phyloP scores from a whole-genome alignment of 2,797 vertebrate genomes.

The Melanotaenia pygmaea region DNA sequence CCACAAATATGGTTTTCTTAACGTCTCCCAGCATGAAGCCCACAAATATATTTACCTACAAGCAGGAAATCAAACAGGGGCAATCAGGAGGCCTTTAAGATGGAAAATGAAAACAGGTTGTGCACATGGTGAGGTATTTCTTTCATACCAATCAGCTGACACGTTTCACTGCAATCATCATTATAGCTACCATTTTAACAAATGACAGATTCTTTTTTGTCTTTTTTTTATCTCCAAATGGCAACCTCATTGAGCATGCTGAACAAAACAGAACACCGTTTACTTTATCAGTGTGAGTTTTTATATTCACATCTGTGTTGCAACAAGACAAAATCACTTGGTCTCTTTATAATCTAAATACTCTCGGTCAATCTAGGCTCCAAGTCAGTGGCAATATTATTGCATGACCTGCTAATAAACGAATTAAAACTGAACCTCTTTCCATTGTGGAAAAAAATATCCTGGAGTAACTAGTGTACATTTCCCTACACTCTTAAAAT shows the following conservation, averaged over 20 bases:
- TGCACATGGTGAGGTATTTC: background rate
- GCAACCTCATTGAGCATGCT: background rate
- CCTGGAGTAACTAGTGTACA: no score
- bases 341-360: background rate
- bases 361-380: background rate
- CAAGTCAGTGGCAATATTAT: background rate
- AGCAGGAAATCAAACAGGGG: slow-evolving; percentile 12
- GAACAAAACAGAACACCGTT: background rate
- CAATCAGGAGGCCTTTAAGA: slow-evolving; percentile 30
- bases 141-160: slow-evolving; percentile 21
- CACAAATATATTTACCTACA: slow-evolving; percentile 23
- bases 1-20: slow-evolving; percentile 21
- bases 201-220: background rate
- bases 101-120: slow-evolving; percentile 5
- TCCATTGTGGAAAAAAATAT: no score
- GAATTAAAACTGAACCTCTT: no score
- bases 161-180: slow-evolving; percentile 37
- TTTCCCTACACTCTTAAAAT: no score
- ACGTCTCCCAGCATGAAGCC: slow-evolving; percentile 1
- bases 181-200: background rate
- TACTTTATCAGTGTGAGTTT: background rate
- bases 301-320: background rate
- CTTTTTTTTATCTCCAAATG: background rate
- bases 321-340: background rate
- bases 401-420: background rate